These are phyloP conservation scores for Galeopterus variegatus DNA, from an alignment of 2,113 vertebrate genomes.

Conservation along the genomic window DNA sequence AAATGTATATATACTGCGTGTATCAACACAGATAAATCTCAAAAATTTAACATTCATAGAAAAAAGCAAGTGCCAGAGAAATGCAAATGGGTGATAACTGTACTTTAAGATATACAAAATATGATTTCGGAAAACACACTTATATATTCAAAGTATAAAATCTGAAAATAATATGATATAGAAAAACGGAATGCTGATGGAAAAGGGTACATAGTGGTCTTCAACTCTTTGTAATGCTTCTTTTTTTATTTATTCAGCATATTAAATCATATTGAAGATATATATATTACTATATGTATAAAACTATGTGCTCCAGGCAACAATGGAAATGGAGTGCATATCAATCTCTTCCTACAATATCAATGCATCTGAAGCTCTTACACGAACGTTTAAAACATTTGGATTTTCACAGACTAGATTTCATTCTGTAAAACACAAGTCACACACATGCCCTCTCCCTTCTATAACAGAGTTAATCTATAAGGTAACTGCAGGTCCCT, in stretches of 20 bases:
- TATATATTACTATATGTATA: background rate
- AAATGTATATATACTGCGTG: no score
- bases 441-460: background rate
- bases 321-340: background rate
- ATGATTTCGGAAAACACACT: background rate
- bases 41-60: background rate
- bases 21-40: background rate
- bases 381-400: background rate
- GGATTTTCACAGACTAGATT: conserved; percentile 18
- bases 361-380: background rate
- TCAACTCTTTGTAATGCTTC: background rate
- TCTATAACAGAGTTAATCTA: background rate
- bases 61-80: background rate
- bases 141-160: background rate
- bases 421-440: background rate
- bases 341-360: background rate
- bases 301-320: background rate
- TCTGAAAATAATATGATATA: background rate
- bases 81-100: background rate
- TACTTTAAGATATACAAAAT: background rate
- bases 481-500: background rate
- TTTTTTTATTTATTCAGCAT: background rate
- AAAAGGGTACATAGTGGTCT: background rate
- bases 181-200: background rate
- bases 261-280: background rate